Evolutionary conservation across 2,113 vertebrate genomes (phyloP).

Genomic region (Coracopsis vasa): DNA sequence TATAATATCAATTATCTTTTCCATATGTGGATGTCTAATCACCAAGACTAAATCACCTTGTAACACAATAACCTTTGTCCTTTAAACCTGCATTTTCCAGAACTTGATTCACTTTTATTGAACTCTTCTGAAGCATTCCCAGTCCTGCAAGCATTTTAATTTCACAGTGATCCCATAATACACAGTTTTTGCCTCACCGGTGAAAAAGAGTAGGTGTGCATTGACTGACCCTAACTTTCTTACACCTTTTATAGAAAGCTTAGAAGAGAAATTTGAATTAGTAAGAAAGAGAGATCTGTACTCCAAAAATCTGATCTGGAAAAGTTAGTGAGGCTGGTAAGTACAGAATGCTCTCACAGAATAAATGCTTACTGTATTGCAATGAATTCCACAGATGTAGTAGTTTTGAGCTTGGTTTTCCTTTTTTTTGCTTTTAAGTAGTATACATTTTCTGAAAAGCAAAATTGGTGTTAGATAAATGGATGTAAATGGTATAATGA

Average conservation of each 20-base stretch:
- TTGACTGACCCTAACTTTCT: constrained; percentile 28
- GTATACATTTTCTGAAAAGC: background rate
- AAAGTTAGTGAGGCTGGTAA: constrained; percentile 78
- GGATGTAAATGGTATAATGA: background rate
- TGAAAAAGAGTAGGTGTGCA: background rate
- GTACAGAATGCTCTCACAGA: background rate
- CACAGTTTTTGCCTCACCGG: background rate
- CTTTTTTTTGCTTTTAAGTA: background rate
- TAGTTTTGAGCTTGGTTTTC: background rate
- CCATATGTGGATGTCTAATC: background rate
- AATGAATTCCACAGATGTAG: background rate
- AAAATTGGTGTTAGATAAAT: background rate
- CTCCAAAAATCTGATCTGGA: constrained; percentile 75
- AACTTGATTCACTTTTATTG: background rate
- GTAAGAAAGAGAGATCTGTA: constrained; percentile 76
- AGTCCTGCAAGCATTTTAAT: background rate
- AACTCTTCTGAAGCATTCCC: background rate
- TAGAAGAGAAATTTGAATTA: constrained; percentile 81
- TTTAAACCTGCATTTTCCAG: background rate
- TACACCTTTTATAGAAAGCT: constrained; percentile 76
- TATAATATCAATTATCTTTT: background rate
- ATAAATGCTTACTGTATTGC: background rate
- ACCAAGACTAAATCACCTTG: background rate
- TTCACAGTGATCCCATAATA: background rate
- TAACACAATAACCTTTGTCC: background rate